Base-by-base conservation (phyloP, 2,888 invertebrate genomes). In the Heliconius erato region DNA sequence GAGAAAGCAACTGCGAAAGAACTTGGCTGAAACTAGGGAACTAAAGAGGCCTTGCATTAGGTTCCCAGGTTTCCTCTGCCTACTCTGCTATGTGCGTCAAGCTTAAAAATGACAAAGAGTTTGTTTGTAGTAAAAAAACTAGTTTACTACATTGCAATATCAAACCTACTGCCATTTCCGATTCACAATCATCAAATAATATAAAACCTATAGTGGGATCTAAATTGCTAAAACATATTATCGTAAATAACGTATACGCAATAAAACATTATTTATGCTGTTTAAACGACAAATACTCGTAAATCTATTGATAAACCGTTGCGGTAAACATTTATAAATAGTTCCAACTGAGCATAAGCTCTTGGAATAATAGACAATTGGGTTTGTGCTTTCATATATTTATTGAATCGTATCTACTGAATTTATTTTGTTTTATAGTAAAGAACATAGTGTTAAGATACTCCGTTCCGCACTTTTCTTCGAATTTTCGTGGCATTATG, bases 201-300 rank as follows among this genome's bases (percentile, higher is more conserved):
- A 32, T 28, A 26, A 67, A 67, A 67, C 28, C 16, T 26, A 40
- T 63, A 78, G 11, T 12, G 26, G 28, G 19, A 40, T 28, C 67
- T 65, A 67, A 78, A 65, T 78, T 67, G 67, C 44, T 16, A 78
- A 23, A 67, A 78, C 67, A 78, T 67, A 78, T 78, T 78, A 78
- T 78, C 78, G 88, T 90, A 91, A 91, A 91, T 89, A 89, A 86
- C 74, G 79, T 74, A 80, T 79, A 71, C 71, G 79, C 59, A 79
- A 71, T 71, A 79, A 79, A 79, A 79, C 79, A 71, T 71, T 79
- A 79, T 79, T 79, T 69, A 79, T 72, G 44, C 44, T 65, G 28
- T 63, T 59, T 67, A 80, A 80, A 74, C 80, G 63, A 80, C 74
- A 74, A 74, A 74, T 40, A 32, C 40, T 69, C 80, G 69, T 81